These are phyloP conservation scores for Drosophila nebulosa DNA, from an alignment of 1,140 invertebrate genomes.

Conservation along the genomic window DNA sequence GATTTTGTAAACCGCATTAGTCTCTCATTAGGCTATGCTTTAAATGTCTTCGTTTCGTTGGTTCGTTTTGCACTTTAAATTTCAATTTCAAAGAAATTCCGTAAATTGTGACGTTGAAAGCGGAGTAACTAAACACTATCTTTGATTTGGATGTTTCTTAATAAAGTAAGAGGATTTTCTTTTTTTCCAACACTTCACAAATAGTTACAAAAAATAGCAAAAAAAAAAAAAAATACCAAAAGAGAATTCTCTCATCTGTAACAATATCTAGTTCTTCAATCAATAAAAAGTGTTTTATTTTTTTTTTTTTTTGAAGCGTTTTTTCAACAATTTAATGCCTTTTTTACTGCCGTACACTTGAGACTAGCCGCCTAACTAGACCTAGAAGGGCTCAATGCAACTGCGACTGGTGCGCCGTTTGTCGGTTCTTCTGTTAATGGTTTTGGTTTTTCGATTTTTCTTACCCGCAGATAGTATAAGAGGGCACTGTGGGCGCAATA, in stretches of 20 bases:
- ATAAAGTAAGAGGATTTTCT: too few relatives aligned
- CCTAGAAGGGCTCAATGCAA: slow-evolving; percentile 6
- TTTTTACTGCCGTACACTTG: slow-evolving; percentile 7
- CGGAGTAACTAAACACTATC: neutral
- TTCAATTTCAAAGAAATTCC: neutral
- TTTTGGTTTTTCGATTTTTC: slow-evolving; percentile 13
- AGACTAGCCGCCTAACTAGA: slow-evolving; percentile 5
- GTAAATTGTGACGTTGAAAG: neutral
- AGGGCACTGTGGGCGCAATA: neutral
- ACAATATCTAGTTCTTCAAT: neutral
- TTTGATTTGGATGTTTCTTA: too few relatives aligned
- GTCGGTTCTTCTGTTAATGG: neutral
- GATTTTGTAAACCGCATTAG: neutral
- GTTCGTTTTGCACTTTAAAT: neutral
- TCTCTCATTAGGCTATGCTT: neutral
- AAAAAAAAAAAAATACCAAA: too few relatives aligned
- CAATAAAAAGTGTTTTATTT: neutral
- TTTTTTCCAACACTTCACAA: too few relatives aligned
- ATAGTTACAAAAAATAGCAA: too few relatives aligned
- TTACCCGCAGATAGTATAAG: neutral
- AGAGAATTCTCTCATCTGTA: neutral
- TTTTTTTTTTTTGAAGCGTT: neutral
- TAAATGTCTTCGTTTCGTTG: neutral
- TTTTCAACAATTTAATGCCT: neutral
- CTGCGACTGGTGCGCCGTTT: neutral